Conservation (phyloP, 2,113 vertebrate species). For the Embiotoca jacksoni region DNA sequence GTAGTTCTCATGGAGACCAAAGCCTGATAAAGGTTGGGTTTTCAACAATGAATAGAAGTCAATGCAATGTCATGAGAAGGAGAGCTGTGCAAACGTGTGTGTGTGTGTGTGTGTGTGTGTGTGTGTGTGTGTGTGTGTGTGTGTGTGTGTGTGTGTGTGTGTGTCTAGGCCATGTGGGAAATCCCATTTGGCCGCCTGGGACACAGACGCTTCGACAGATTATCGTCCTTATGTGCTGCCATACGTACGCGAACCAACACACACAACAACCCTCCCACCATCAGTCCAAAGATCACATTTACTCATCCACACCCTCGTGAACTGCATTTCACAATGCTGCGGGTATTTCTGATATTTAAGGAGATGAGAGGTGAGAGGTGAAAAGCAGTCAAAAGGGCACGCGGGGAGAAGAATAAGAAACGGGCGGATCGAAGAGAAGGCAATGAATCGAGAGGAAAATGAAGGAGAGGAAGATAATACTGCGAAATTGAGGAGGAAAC, state of each 20-base stretch:
- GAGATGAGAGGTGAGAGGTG: background rate
- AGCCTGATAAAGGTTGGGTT: too few relatives aligned
- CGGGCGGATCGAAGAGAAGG: background rate
- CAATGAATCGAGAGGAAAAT: background rate
- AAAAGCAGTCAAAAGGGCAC: background rate
- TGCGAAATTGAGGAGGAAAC: background rate
- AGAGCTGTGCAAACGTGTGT: too few relatives aligned
- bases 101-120: background rate
- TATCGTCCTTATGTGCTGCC: slow-evolving; percentile 54
- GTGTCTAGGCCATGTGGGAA: slow-evolving; percentile 28
- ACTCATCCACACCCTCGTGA: too few relatives aligned
- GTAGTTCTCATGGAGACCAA: too few relatives aligned
- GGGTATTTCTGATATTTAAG: too few relatives aligned
- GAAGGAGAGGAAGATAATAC: slow-evolving; percentile 2
- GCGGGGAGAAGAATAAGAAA: background rate
- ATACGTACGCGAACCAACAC: background rate
- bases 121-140: too few relatives aligned
- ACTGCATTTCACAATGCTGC: too few relatives aligned
- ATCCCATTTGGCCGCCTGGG: slow-evolving; percentile 46
- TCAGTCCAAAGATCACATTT: slow-evolving; percentile 22
- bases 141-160: slow-evolving; percentile 4
- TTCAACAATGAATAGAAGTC: too few relatives aligned
- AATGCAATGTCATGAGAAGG: too few relatives aligned
- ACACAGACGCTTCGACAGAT: slow-evolving; percentile 65
- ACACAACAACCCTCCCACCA: background rate